A percentile compares a stretch with the other conserved stretches of the same genome.
phyloP scores from a whole-genome alignment of 1,140 invertebrate species.

The Amyelois transitella region DNA sequence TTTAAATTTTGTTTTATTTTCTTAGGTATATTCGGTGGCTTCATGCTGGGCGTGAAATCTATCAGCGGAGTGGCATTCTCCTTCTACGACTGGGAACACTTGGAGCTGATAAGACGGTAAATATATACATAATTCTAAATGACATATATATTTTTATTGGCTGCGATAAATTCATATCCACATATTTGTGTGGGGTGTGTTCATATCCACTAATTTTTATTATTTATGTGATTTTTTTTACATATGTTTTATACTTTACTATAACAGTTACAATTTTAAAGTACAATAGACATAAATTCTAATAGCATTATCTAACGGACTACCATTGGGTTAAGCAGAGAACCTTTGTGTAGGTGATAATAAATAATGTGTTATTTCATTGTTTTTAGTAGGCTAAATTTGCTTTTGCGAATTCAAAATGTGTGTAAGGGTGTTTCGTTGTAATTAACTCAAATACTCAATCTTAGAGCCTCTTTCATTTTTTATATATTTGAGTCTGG shows the following conservation, averaged over 20 bases:
- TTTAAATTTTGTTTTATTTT: conserved; percentile 1
- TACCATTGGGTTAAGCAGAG: too few relatives aligned
- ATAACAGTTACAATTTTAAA: too few relatives aligned
- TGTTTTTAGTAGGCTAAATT: too few relatives aligned
- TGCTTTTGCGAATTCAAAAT: too few relatives aligned
- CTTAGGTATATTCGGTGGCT: conserved; percentile 95
- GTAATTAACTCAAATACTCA: too few relatives aligned
- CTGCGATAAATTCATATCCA: neutral
- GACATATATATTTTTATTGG: neutral
- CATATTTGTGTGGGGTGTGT: neutral
- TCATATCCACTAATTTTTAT: neutral
- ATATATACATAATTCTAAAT: neutral
- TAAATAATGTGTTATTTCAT: too few relatives aligned
- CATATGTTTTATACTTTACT: neutral
- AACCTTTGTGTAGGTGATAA: too few relatives aligned
- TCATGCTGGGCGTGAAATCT: conserved; percentile 94
- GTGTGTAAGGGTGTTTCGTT: too few relatives aligned
- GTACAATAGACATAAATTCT: too few relatives aligned
- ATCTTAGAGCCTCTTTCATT: too few relatives aligned
- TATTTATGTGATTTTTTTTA: neutral
- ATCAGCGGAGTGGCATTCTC: conserved; percentile 93
- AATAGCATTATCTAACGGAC: too few relatives aligned
- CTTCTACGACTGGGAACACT: conserved; percentile 98
- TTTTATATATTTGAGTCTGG: too few relatives aligned
- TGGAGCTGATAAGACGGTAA: conserved; percentile 89